Conservation (phyloP, 2,797 vertebrate species). For the Lepidocolaptes lacrymiger region DNA sequence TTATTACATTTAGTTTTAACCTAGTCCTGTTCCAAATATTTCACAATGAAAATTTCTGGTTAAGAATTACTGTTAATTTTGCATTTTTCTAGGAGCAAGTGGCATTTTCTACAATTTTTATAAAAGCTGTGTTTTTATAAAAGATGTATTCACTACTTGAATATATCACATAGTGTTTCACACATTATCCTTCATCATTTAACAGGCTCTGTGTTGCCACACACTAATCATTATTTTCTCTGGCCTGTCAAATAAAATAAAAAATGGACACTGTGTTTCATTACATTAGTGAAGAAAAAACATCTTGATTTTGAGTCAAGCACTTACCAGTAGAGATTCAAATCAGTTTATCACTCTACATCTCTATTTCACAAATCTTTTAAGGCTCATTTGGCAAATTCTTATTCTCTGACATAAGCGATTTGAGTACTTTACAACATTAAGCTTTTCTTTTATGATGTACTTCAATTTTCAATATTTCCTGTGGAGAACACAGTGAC, state of each 20-base stretch:
- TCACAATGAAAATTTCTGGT: neutral
- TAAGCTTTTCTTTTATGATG: neutral
- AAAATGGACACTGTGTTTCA: neutral
- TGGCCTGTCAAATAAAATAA: neutral
- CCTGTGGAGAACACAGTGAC: neutral
- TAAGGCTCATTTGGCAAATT: neutral
- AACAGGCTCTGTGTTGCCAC: neutral
- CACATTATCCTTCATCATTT: neutral
- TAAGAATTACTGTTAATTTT: neutral
- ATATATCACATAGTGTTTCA: neutral
- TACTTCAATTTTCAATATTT: neutral
- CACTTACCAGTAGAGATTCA: neutral
- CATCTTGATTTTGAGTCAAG: neutral
- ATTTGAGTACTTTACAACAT: neutral
- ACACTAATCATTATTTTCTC: neutral
- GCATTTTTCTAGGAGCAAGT: neutral
- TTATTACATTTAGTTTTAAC: neutral
- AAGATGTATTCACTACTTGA: neutral
- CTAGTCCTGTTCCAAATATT: neutral
- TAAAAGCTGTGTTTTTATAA: neutral
- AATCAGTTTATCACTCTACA: neutral
- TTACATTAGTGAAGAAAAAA: neutral
- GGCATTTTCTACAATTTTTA: neutral
- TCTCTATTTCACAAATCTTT: neutral
- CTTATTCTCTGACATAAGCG: neutral